phyloP scores from a whole-genome alignment of 1,140 invertebrate species.

The Monomorium pharaonis region DNA sequence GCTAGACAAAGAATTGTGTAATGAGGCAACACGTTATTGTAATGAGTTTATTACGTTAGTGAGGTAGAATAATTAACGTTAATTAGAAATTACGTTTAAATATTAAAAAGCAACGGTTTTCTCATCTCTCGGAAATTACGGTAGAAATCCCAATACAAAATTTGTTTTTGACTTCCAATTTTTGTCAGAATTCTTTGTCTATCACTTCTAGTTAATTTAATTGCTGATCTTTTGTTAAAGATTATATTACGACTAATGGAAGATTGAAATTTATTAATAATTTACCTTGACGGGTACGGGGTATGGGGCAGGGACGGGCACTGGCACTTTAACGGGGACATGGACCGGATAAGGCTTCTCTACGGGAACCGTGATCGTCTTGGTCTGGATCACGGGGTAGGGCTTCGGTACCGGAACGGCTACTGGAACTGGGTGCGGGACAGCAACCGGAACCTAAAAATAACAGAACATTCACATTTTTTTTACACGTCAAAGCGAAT shows the following conservation, averaged over 20 bases:
- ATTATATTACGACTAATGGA: background rate
- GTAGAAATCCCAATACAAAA: background rate
- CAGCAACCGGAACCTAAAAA: slow-evolving; percentile 81
- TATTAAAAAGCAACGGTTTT: background rate
- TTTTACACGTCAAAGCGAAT: background rate
- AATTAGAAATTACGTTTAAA: background rate
- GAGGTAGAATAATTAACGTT: background rate
- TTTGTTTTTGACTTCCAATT: background rate
- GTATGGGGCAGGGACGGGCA: slow-evolving; percentile 80
- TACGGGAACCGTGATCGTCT: slow-evolving; percentile 80
- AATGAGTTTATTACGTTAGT: background rate
- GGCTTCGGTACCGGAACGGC: slow-evolving; percentile 81
- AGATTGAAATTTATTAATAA: slow-evolving; percentile 14
- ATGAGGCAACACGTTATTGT: background rate
- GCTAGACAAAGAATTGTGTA: slow-evolving; percentile 9
- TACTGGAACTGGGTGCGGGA: slow-evolving; percentile 81
- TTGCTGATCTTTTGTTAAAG: background rate
- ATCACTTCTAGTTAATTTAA: background rate
- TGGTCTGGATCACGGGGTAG: slow-evolving; percentile 82
- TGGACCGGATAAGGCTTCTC: slow-evolving; percentile 80
- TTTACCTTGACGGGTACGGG: slow-evolving; percentile 83
- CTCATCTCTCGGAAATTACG: background rate
- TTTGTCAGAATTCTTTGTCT: background rate
- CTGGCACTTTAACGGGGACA: slow-evolving; percentile 81
- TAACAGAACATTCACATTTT: slow-evolving; percentile 35